These are phyloP conservation scores for Tortricodes alternella DNA, from an alignment of 2,888 invertebrate genomes.

Conservation along the genomic window DNA sequence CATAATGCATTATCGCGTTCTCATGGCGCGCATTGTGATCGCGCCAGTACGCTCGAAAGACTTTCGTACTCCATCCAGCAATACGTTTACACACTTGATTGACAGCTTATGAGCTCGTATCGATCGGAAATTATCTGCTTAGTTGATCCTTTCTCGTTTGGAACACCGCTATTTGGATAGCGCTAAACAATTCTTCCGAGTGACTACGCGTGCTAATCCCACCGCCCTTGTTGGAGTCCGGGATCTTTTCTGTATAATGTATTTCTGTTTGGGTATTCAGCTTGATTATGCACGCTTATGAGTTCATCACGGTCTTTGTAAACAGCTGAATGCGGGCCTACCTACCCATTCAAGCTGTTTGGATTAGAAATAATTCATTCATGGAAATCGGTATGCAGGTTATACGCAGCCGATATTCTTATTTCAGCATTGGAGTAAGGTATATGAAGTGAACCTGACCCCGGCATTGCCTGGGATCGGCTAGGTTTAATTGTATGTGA, in stretches of 20 bases:
- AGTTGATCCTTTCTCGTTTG: constrained; percentile 68
- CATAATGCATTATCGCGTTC: not conserved
- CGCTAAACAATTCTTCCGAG: constrained; percentile 80
- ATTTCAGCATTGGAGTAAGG: too few relatives aligned
- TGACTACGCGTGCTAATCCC: constrained; percentile 69
- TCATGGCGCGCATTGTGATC: constrained; percentile 42
- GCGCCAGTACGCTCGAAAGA: constrained; percentile 40
- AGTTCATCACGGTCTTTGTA: constrained; percentile 48
- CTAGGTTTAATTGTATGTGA: too few relatives aligned
- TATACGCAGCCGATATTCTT: not conserved
- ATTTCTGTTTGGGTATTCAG: constrained; percentile 70
- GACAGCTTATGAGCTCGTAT: constrained; percentile 66
- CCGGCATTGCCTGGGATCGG: too few relatives aligned
- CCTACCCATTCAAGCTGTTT: constrained; percentile 21
- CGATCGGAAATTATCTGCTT: constrained; percentile 78
- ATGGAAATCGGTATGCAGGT: constrained; percentile 4
- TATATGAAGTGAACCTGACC: too few relatives aligned
- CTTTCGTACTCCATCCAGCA: constrained; percentile 47
- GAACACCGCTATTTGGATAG: constrained; percentile 77
- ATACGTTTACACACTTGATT: constrained; percentile 63
- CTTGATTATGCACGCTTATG: constrained; percentile 73
- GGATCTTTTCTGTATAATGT: constrained; percentile 53
- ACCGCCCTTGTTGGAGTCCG: constrained; percentile 64
- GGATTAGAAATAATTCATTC: constrained; percentile 5
- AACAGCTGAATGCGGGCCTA: constrained; percentile 39